These are phyloP conservation scores for Callospermophilus lateralis DNA, from an alignment of 2,113 vertebrate species.

Conservation along the genomic window DNA sequence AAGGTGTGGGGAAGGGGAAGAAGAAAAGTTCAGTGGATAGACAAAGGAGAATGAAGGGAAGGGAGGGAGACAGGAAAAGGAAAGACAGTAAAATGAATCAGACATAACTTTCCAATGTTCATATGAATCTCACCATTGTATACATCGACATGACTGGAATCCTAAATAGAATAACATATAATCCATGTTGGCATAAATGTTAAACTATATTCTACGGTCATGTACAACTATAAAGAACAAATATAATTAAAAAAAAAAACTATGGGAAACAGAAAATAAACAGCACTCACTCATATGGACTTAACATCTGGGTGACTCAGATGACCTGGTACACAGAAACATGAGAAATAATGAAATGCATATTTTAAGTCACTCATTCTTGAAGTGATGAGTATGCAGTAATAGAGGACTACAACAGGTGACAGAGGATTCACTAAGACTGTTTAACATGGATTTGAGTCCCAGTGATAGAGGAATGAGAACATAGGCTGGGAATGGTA, in stretches of 20 bases:
- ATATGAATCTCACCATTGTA: too few species aligned
- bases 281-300: not conserved
- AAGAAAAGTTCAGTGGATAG: too few species aligned
- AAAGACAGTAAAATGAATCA: too few species aligned
- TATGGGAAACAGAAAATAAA: not conserved
- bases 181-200: too few species aligned
- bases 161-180: too few species aligned
- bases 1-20: too few species aligned
- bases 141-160: too few species aligned
- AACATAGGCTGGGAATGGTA: not conserved
- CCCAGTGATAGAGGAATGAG: not conserved
- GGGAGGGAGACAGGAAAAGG: too few species aligned
- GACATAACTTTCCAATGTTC: too few species aligned
- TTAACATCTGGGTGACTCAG: not conserved
- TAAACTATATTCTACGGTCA: too few species aligned
- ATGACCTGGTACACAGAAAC: not conserved
- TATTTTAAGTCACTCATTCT: not conserved
- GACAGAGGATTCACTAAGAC: not conserved
- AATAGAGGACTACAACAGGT: not conserved
- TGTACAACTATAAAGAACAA: too few species aligned
- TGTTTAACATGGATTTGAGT: not conserved
- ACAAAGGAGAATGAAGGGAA: too few species aligned
- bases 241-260: not conserved
- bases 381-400: not conserved
- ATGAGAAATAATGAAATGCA: not conserved